Evolutionary conservation across 2,113 vertebrate genomes (phyloP).

Genomic region (Willisornis vidua): DNA sequence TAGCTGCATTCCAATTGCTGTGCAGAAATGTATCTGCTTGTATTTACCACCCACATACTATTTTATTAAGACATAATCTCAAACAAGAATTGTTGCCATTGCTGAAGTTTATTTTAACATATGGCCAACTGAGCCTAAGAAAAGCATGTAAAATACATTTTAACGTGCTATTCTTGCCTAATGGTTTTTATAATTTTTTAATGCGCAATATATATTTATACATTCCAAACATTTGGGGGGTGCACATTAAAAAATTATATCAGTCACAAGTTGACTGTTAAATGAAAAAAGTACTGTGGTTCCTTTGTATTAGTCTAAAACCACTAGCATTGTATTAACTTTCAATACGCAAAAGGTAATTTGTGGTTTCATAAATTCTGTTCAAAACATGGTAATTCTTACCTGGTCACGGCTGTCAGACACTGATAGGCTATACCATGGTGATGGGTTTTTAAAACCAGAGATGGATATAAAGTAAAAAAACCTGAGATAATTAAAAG

Average conservation of each 20-base stretch:
- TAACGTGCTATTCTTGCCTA: constrained; percentile 56
- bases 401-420: constrained; percentile 57
- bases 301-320: constrained; percentile 33
- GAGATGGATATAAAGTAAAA: constrained; percentile 12
- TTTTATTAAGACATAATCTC: constrained; percentile 77
- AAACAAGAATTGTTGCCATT: constrained; percentile 67
- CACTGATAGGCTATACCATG: background rate
- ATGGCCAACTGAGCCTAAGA: constrained; percentile 69
- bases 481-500: background rate
- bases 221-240: constrained; percentile 27
- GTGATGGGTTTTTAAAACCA: constrained; percentile 26
- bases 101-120: constrained; percentile 76
- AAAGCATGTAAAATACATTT: constrained; percentile 69
- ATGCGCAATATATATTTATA: constrained; percentile 57
- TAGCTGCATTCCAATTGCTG: background rate
- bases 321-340: constrained; percentile 14
- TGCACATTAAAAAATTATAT: constrained; percentile 28
- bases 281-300: constrained; percentile 38
- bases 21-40: constrained; percentile 16
- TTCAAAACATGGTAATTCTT: constrained; percentile 30
- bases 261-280: constrained; percentile 39
- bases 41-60: constrained; percentile 70
- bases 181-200: constrained; percentile 40
- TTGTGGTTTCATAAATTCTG: constrained; percentile 64
- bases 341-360: constrained; percentile 64